A percentile compares a stretch with the other conserved stretches of the same genome.
phyloP scores from a whole-genome alignment of 2,797 vertebrate species.

The Sebastes goodei region DNA sequence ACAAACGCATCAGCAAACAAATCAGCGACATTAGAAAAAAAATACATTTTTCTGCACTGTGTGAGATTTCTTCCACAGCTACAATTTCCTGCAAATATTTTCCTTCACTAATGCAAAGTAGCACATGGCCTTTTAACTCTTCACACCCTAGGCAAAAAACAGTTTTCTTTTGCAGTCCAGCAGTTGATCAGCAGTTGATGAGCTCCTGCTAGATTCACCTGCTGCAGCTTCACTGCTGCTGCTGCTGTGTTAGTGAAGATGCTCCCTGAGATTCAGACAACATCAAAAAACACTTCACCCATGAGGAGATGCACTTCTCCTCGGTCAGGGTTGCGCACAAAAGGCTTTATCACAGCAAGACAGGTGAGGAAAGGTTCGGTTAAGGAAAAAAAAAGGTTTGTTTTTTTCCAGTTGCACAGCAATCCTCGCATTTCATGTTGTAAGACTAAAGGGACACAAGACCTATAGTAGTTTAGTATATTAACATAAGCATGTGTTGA shows the following conservation, averaged over 20 bases:
- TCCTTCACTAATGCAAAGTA: constrained; percentile 5
- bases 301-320: neutral
- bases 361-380: neutral
- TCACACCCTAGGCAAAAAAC: neutral
- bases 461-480: neutral
- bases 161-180: neutral
- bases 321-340: neutral
- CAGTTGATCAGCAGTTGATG: constrained; percentile 1
- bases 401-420: neutral
- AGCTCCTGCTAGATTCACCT: constrained; percentile 4
- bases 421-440: neutral
- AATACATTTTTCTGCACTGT: neutral
- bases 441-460: neutral
- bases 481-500: neutral
- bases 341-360: neutral
- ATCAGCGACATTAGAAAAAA: neutral
- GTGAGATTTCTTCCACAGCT: constrained; percentile 16
- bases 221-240: neutral
- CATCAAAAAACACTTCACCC: neutral
- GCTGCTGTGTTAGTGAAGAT: constrained; percentile 2
- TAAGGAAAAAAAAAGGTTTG: neutral
- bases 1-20: constrained; percentile 39
- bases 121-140: neutral
- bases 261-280: neutral
- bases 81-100: neutral